phyloP scores from a whole-genome alignment of 2,888 invertebrate species.

The Litoditis marina region DNA sequence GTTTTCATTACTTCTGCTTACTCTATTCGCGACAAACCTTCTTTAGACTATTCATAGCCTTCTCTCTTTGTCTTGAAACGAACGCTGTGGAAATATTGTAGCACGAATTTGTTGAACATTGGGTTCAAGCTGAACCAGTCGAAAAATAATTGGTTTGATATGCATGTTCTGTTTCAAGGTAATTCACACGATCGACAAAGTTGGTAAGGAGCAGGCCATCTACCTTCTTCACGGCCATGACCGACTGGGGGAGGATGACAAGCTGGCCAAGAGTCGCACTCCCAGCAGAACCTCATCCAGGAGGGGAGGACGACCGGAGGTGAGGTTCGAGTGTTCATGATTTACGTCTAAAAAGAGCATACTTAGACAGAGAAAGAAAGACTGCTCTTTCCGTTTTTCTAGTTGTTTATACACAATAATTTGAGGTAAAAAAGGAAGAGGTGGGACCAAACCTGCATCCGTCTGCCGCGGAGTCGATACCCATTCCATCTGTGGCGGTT shows the following conservation, averaged over 20 bases:
- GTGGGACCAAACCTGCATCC: conserved; percentile 4
- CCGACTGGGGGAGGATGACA: conserved; percentile 25
- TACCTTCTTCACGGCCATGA: conserved; percentile 57
- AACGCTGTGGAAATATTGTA: too few relatives aligned
- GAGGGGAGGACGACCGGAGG: not conserved
- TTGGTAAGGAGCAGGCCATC: conserved; percentile 54
- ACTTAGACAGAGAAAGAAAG: not conserved
- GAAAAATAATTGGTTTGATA: too few relatives aligned
- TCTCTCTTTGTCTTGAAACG: too few relatives aligned
- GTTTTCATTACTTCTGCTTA: not conserved
- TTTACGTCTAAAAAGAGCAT: not conserved
- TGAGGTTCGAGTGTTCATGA: not conserved
- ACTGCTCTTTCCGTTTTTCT: not conserved
- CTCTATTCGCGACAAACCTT: too few relatives aligned
- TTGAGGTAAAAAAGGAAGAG: conserved; percentile 5
- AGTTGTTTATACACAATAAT: not conserved
- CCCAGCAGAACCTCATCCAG: conserved; percentile 9
- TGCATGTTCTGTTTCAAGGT: conserved; percentile 36
- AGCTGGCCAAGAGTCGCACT: not conserved
- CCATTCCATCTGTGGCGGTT: too few relatives aligned
- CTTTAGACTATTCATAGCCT: too few relatives aligned
- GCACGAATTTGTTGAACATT: too few relatives aligned
- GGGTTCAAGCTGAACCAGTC: too few relatives aligned
- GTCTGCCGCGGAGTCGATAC: too few relatives aligned
- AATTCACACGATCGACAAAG: conserved; percentile 56